Conservation (phyloP, 2,113 vertebrate genomes). For the Ciconia stormi region DNA sequence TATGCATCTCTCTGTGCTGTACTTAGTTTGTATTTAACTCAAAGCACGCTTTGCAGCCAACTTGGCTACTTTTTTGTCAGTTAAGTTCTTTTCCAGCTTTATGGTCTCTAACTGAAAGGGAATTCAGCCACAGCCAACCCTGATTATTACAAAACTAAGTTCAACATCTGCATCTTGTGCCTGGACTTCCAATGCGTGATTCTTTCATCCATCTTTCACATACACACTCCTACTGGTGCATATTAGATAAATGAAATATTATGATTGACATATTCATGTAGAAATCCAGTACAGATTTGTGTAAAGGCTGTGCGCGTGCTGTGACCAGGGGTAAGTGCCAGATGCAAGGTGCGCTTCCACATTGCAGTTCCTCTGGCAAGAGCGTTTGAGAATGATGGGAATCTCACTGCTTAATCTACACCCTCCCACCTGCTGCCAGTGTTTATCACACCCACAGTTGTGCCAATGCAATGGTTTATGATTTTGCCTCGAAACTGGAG, state of each 20-base stretch:
- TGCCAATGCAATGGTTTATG: constrained; percentile 17
- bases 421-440: constrained; percentile 15
- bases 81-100: not conserved
- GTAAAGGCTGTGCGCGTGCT: not conserved
- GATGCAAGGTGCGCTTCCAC: not conserved
- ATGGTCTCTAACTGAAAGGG: not conserved
- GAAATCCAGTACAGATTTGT: not conserved
- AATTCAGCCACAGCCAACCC: not conserved
- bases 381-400: not conserved
- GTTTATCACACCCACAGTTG: constrained; percentile 29
- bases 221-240: not conserved
- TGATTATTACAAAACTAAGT: not conserved
- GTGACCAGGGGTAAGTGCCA: not conserved
- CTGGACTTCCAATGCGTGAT: not conserved
- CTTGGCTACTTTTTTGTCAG: not conserved
- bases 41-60: not conserved
- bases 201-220: not conserved
- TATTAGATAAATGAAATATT: not conserved
- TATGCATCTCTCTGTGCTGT: not conserved
- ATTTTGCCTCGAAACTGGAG: constrained; percentile 13
- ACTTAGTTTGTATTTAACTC: not conserved
- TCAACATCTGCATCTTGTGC: not conserved
- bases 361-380: not conserved
- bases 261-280: not conserved
- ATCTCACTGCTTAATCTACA: constrained; percentile 7